phyloP scores from a whole-genome alignment of 1,140 invertebrate genomes.

The Drosophila tsacasi region DNA sequence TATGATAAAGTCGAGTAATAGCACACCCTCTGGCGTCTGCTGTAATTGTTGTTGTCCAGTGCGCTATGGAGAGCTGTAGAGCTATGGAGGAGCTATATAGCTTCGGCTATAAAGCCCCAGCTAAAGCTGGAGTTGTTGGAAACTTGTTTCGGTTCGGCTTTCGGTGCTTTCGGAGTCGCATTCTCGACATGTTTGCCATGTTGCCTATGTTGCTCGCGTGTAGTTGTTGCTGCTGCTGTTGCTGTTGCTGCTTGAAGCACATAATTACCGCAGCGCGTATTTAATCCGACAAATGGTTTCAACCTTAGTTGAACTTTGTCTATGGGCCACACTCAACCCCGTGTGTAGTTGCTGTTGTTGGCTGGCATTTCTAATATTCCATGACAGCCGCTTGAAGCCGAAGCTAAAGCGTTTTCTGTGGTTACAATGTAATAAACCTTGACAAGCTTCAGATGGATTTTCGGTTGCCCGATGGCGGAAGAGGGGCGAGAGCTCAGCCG shows the following conservation, averaged over 20 bases:
- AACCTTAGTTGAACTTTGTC: constrained; percentile 83
- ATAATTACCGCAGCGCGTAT: constrained; percentile 82
- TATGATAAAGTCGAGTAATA: constrained; percentile 1
- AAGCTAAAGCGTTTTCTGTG: constrained; percentile 64
- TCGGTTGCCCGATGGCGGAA: constrained; percentile 9
- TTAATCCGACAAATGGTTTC: constrained; percentile 83
- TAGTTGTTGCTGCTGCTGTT: constrained; percentile 40
- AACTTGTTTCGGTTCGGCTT: constrained; percentile 77
- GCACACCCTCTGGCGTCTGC: not conserved
- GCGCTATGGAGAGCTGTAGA: constrained; percentile 25
- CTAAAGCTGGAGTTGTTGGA: constrained; percentile 48
- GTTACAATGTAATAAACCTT: constrained; percentile 83
- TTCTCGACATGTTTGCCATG: constrained; percentile 77
- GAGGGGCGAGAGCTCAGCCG: constrained; percentile 12
- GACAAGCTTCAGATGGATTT: constrained; percentile 62
- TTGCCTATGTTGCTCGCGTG: constrained; percentile 61
- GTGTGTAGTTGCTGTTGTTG: constrained; percentile 48
- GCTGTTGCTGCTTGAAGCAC: constrained; percentile 68
- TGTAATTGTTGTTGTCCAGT: constrained; percentile 43
- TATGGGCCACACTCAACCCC: constrained; percentile 67
- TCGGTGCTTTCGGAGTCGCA: constrained; percentile 45
- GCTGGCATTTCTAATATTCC: constrained; percentile 76
- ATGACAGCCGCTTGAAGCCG: constrained; percentile 74
- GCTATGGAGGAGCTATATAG: constrained; percentile 10
- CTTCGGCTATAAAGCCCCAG: constrained; percentile 26